Base-by-base conservation (phyloP, 2,797 vertebrate species). In the Pempheris klunzingeri region DNA sequence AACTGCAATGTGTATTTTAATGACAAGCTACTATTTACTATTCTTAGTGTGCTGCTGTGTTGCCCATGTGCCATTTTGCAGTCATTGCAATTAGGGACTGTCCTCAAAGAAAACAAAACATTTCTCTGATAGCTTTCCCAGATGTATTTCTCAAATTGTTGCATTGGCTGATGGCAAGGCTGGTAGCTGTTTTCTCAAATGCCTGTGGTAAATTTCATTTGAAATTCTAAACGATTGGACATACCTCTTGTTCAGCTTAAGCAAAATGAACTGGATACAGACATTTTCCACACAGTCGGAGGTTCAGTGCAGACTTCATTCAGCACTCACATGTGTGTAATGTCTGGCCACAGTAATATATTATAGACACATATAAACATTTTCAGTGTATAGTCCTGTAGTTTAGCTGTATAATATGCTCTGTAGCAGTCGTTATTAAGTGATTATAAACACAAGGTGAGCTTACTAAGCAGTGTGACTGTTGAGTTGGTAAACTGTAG, bases 141-240 rank as follows among this genome's bases (percentile, higher is more conserved):
- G 78, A 77, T 50, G 58, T 71, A n/a, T 84, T 53, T 82, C 65
- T 79, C 72, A 81, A 87, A 86, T 65, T 77, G 63, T 50, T 47
- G 57, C 2, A 72, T 24, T 81, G 59, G 88, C 74, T 81, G 68
- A 28, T 57, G 78, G 80, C 81, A 28, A 43, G 41, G 86, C 85
- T 83, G 38, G 68, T 81, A 47, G 86, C 79, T 84, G 77, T 64
- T 71, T 81, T 78, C 74, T 68, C 55, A 70, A 22, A 73, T 7
- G 78, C 78, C 81, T 44, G 38, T 28, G 73, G 79, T 70, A 38
- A 54, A 80, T 70, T 84, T 58, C 34, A 78, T 87, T 81, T 72
- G 55, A 79, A 83, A 73, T 80, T 87, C 55, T 49, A 86, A 86
- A 84, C 18, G 49, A 17, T 66, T 57, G 39, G 57, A 73, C 15